These are phyloP conservation scores for Brevipalpus yothersi DNA, from an alignment of 1,140 invertebrate genomes.

Conservation along the genomic window DNA sequence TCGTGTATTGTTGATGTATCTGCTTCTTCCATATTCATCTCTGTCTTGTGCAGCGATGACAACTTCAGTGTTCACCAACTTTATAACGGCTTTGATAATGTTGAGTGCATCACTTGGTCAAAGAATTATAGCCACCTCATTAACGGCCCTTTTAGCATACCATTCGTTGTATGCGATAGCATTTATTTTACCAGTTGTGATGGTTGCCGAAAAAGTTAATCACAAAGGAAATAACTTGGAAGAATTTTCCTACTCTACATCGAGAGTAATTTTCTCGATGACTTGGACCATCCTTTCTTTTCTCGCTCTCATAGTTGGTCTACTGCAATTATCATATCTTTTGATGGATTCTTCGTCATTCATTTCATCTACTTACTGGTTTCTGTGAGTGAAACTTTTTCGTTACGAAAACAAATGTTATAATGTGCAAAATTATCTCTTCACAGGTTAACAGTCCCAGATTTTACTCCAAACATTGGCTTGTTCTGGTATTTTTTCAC, in stretches of 20 bases:
- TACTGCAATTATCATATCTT: too few species aligned
- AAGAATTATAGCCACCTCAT: conserved; percentile 27
- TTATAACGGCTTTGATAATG: conserved; percentile 42
- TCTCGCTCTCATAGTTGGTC: too few species aligned
- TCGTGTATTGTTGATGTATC: conserved; percentile 27
- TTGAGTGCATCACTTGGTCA: conserved; percentile 30
- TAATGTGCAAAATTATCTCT: not conserved
- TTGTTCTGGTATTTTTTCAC: conserved; percentile 99
- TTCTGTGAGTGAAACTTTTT: conserved; percentile 35
- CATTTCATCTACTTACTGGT: conserved; percentile 43
- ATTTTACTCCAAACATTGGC: conserved; percentile 87
- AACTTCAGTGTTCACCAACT: conserved; percentile 68
- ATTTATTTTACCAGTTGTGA: conserved; percentile 47
- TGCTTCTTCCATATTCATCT: conserved; percentile 77
- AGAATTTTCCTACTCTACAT: not conserved
- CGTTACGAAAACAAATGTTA: too few species aligned
- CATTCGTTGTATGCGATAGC: conserved; percentile 65
- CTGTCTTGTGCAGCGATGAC: conserved; percentile 70
- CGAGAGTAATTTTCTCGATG: not conserved
- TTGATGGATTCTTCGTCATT: not conserved
- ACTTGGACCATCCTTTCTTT: too few species aligned
- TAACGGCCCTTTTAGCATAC: conserved; percentile 46
- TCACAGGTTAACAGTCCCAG: conserved; percentile 41
- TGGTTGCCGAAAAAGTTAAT: conserved; percentile 24
- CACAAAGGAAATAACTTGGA: not conserved